Percentiles rank a stretch among this genome's conserved stretches.
phyloP scores from a whole-genome alignment of 2,797 vertebrate genomes.

The Galaxias olidus region DNA sequence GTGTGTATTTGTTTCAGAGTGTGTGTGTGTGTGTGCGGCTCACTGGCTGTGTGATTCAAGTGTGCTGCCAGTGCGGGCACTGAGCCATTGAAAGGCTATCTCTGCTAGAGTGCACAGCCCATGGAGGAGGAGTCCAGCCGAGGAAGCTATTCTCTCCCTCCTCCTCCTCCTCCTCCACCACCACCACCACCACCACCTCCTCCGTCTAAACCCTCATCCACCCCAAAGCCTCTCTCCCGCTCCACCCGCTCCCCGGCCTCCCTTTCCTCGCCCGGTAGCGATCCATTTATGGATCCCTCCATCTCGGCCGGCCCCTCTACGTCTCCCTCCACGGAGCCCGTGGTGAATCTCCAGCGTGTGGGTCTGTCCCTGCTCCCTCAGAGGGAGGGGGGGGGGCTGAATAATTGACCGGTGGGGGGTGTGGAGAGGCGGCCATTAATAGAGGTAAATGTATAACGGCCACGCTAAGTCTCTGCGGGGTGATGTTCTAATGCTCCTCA shows the following conservation, averaged over 20 bases:
- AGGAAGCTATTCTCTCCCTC: too few relatives aligned
- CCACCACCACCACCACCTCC: neutral
- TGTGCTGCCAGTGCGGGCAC: slow-evolving; percentile 18
- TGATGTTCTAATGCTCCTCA: slow-evolving; percentile 76
- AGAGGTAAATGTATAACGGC: slow-evolving; percentile 74
- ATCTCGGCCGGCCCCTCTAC: slow-evolving; percentile 44
- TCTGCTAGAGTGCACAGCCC: slow-evolving; percentile 42
- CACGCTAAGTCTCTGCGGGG: slow-evolving; percentile 65
- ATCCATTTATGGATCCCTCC: slow-evolving; percentile 61
- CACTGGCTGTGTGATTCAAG: neutral
- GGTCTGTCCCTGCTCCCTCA: slow-evolving; percentile 39
- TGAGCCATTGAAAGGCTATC: slow-evolving; percentile 38
- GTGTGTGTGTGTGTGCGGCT: slow-evolving; percentile 13
- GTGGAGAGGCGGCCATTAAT: slow-evolving; percentile 69
- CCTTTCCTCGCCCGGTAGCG: slow-evolving; percentile 43
- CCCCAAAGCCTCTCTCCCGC: slow-evolving; percentile 29
- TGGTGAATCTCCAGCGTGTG: slow-evolving; percentile 11
- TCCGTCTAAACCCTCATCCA: neutral
- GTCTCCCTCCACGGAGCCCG: slow-evolving; percentile 46
- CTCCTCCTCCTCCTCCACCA: too few relatives aligned
- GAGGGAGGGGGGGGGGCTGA: slow-evolving; percentile 63
- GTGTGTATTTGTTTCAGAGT: slow-evolving; percentile 7
- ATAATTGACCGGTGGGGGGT: slow-evolving; percentile 73
- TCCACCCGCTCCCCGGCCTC: slow-evolving; percentile 24
- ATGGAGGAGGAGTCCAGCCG: slow-evolving; percentile 35